These are phyloP conservation scores for Drosophila repleta DNA, from an alignment of 1,140 invertebrate species.

Conservation along the genomic window DNA sequence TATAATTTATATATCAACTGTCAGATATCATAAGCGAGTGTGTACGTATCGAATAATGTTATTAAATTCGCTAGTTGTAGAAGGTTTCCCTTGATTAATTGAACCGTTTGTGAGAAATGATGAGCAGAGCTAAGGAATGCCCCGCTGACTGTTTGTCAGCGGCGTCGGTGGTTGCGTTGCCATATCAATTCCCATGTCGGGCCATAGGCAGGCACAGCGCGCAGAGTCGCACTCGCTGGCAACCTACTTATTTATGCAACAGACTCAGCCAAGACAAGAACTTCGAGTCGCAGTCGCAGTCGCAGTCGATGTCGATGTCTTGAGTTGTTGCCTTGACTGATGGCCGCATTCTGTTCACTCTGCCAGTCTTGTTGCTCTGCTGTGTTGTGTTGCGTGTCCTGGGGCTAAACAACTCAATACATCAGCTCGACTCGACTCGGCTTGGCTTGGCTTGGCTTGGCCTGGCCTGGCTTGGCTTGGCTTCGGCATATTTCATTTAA, in stretches of 20 bases:
- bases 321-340: slow-evolving; percentile 58
- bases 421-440: slow-evolving; percentile 40
- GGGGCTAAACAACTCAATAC: slow-evolving; percentile 77
- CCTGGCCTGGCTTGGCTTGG: slow-evolving; percentile 30
- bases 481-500: slow-evolving; percentile 70
- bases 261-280: slow-evolving; percentile 27
- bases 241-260: slow-evolving; percentile 80
- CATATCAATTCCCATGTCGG: slow-evolving; percentile 79
- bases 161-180: slow-evolving; percentile 60
- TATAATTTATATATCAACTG: slow-evolving; percentile 77
- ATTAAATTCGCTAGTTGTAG: slow-evolving; percentile 74
- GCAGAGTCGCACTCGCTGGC: slow-evolving; percentile 16
- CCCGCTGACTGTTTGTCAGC: slow-evolving; percentile 41
- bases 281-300: neutral
- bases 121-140: slow-evolving; percentile 59
- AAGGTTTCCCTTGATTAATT: slow-evolving; percentile 69
- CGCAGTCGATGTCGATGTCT: slow-evolving; percentile 9
- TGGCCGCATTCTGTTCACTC: slow-evolving; percentile 60
- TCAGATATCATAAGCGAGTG: slow-evolving; percentile 13
- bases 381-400: slow-evolving; percentile 42
- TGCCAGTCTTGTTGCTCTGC: slow-evolving; percentile 6
- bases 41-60: slow-evolving; percentile 63
- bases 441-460: neutral
- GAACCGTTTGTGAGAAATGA: slow-evolving; percentile 75
- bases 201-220: slow-evolving; percentile 22